phyloP scores from a whole-genome alignment of 2,113 vertebrate genomes.

The Lonchura striata region DNA sequence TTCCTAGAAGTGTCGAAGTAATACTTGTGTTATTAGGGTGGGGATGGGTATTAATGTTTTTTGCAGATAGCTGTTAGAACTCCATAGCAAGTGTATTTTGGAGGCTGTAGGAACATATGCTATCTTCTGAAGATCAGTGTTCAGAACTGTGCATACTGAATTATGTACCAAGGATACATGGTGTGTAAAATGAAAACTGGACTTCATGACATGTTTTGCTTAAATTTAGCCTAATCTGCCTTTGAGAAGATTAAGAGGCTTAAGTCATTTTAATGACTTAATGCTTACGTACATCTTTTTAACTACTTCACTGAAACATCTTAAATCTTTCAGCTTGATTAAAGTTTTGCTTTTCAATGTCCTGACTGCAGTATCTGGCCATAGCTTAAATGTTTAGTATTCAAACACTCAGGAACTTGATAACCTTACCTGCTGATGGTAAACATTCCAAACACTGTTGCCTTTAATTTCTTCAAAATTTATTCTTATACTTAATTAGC shows the following conservation, averaged over 20 bases:
- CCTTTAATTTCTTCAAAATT: not conserved
- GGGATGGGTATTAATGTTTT: not conserved
- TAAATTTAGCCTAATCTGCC: constrained; percentile 53
- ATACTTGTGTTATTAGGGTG: not conserved
- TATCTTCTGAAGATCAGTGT: not conserved
- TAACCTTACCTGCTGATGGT: not conserved
- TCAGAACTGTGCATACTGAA: not conserved
- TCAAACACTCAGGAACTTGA: not conserved
- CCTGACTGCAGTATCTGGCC: not conserved
- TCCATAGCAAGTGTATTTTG: not conserved
- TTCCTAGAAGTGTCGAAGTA: not conserved
- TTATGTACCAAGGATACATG: not conserved
- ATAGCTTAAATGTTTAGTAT: not conserved
- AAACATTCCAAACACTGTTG: not conserved
- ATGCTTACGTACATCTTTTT: constrained; percentile 50
- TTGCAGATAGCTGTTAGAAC: not conserved
- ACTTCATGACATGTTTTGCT: constrained; percentile 44
- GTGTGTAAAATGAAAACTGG: not conserved
- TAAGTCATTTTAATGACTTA: constrained; percentile 47
- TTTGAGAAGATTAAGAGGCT: constrained; percentile 39
- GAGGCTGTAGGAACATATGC: not conserved
- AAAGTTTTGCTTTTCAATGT: constrained; percentile 11
- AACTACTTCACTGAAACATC: constrained; percentile 22
- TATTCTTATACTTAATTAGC: not conserved
- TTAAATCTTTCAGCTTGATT: constrained; percentile 44